Percentiles rank a stretch among this genome's conserved stretches.
These are phyloP conservation scores for Tadarida brasiliensis DNA, from an alignment of 2,797 vertebrate species.

Conservation along the genomic window DNA sequence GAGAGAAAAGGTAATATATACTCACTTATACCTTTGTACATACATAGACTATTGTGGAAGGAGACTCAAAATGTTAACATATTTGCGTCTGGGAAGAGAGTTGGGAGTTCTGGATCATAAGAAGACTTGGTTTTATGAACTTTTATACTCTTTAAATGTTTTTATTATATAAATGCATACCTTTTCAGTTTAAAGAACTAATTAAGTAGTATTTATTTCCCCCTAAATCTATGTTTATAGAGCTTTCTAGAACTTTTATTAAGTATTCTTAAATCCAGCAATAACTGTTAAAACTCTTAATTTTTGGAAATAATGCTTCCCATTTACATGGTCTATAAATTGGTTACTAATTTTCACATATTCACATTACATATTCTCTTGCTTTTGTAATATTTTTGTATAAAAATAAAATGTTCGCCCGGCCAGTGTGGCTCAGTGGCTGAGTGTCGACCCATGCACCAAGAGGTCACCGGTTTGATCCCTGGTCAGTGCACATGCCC, in stretches of 20 bases:
- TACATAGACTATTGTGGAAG: not conserved
- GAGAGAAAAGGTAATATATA: constrained; percentile 9
- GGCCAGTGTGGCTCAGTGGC: too few relatives aligned
- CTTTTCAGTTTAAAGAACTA: constrained; percentile 55
- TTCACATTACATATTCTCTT: constrained; percentile 43
- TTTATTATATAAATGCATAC: constrained; percentile 13
- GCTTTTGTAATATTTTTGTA: constrained; percentile 24
- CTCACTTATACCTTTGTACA: not conserved
- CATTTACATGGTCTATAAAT: not conserved
- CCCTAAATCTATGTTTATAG: not conserved
- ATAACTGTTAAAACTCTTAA: constrained; percentile 23
- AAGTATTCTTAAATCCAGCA: constrained; percentile 40
- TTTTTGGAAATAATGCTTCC: constrained; percentile 28
- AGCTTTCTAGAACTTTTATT: constrained; percentile 49
- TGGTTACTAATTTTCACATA: not conserved
- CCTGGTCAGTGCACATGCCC: too few relatives aligned
- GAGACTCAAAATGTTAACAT: not conserved
- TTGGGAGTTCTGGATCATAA: not conserved
- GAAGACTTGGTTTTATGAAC: not conserved
- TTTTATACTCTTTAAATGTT: not conserved
- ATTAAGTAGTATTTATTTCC: constrained; percentile 47
- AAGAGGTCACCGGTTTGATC: too few relatives aligned
- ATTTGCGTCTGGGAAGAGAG: not conserved
- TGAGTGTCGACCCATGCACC: too few relatives aligned
- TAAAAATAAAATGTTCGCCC: constrained; percentile 44